These are phyloP conservation scores for Scaptomyza flava DNA, from an alignment of 2,888 invertebrate species.

Conservation along the genomic window DNA sequence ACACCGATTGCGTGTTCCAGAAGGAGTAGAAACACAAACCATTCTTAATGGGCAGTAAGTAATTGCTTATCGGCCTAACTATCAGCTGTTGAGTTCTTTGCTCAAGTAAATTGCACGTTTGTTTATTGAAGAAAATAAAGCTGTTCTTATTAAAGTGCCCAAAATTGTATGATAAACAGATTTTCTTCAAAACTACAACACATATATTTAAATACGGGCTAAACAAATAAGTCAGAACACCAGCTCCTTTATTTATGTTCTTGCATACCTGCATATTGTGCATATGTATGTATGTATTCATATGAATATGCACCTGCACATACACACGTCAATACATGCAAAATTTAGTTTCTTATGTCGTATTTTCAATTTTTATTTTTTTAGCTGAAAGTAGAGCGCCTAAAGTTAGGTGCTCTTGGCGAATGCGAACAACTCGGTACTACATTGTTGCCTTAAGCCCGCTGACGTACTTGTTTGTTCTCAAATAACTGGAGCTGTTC, in stretches of 20 bases:
- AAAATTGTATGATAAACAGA: background rate
- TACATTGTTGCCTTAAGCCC: slow-evolving; percentile 93
- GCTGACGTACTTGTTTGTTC: slow-evolving; percentile 91
- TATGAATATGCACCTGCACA: background rate
- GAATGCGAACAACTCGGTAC: slow-evolving; percentile 97
- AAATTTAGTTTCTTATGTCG: background rate
- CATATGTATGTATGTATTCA: background rate
- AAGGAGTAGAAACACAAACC: background rate
- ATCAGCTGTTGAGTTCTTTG: slow-evolving; percentile 8
- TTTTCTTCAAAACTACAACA: background rate
- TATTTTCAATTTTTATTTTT: slow-evolving; percentile 50
- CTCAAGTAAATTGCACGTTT: background rate
- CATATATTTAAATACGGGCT: background rate
- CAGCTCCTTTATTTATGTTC: background rate
- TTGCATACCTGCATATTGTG: background rate
- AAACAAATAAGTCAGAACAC: background rate
- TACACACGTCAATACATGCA: background rate
- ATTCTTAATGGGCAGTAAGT: background rate
- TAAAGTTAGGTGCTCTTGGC: slow-evolving; percentile 96
- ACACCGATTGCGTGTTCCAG: background rate
- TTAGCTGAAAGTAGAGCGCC: slow-evolving; percentile 90
- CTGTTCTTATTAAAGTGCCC: background rate
- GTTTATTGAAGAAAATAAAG: background rate
- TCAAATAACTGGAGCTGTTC: slow-evolving; percentile 90
- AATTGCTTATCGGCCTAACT: slow-evolving; percentile 1